A percentile compares a stretch with the other conserved stretches of the same genome.
phyloP scores from a whole-genome alignment of 2,113 vertebrate species.

The Vanacampus margaritifer region DNA sequence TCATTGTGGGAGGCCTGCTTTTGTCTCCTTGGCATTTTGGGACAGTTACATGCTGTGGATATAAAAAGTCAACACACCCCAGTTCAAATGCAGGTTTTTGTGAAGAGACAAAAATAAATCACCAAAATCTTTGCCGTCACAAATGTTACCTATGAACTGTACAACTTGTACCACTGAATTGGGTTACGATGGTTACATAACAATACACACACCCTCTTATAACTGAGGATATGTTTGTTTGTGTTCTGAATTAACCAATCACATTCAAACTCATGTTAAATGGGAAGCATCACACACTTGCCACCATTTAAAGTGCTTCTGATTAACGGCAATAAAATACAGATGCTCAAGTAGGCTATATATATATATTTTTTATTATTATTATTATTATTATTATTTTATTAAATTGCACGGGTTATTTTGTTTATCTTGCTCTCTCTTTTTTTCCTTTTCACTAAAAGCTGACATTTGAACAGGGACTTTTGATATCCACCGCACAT shows the following conservation, averaged over 20 bases:
- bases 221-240: neutral
- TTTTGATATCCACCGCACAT: too few relatives aligned
- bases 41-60: too few relatives aligned
- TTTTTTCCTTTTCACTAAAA: too few relatives aligned
- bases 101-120: neutral
- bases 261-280: neutral
- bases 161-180: neutral
- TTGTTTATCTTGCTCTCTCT: too few relatives aligned
- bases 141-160: too few relatives aligned
- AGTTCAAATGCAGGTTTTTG: too few relatives aligned
- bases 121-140: too few relatives aligned
- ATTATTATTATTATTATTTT: too few relatives aligned
- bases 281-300: neutral
- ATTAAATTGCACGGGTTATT: neutral
- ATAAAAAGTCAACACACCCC: neutral
- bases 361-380: too few relatives aligned
- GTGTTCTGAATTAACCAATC: neutral
- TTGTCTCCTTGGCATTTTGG: neutral
- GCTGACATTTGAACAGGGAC: too few relatives aligned
- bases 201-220: neutral
- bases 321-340: neutral
- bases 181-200: neutral
- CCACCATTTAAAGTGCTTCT: neutral
- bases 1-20: neutral
- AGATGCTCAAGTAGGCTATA: too few relatives aligned